A percentile compares a stretch with the other conserved stretches of the same genome.
These are phyloP conservation scores for Bemisia tabaci DNA, from an alignment of 1,140 invertebrate genomes.

Conservation along the genomic window DNA sequence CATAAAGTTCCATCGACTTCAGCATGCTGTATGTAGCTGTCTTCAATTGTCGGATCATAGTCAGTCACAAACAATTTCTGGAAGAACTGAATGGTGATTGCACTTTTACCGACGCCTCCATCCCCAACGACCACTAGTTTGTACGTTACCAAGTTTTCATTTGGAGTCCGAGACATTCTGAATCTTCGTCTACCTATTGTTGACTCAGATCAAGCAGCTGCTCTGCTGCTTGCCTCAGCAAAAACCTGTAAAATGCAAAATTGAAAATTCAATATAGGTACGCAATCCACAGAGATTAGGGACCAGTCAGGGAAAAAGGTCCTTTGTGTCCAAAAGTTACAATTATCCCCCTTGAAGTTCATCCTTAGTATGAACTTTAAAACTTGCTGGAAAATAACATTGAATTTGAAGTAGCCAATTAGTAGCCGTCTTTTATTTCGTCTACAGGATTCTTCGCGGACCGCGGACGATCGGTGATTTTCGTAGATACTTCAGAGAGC, in stretches of 20 bases:
- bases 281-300: too few relatives aligned
- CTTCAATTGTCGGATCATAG: constrained; percentile 84
- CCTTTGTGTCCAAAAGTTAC: too few relatives aligned
- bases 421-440: too few relatives aligned
- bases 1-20: constrained; percentile 86
- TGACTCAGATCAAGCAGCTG: neutral
- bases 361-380: too few relatives aligned
- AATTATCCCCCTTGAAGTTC: too few relatives aligned
- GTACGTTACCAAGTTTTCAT: constrained; percentile 60
- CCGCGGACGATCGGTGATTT: too few relatives aligned
- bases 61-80: constrained; percentile 78
- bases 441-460: too few relatives aligned
- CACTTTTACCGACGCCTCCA: constrained; percentile 79
- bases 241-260: neutral
- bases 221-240: neutral
- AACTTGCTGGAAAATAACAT: too few relatives aligned
- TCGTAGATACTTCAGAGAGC: too few relatives aligned
- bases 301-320: too few relatives aligned
- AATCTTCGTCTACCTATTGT: neutral
- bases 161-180: constrained; percentile 36
- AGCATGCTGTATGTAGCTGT: constrained; percentile 80
- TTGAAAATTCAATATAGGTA: too few relatives aligned
- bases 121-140: constrained; percentile 84
- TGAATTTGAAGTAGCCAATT: too few relatives aligned
- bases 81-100: constrained; percentile 80